Evolutionary conservation across 1,140 invertebrate genomes (phyloP).

Genomic region (Anadara kagoshimensis): DNA sequence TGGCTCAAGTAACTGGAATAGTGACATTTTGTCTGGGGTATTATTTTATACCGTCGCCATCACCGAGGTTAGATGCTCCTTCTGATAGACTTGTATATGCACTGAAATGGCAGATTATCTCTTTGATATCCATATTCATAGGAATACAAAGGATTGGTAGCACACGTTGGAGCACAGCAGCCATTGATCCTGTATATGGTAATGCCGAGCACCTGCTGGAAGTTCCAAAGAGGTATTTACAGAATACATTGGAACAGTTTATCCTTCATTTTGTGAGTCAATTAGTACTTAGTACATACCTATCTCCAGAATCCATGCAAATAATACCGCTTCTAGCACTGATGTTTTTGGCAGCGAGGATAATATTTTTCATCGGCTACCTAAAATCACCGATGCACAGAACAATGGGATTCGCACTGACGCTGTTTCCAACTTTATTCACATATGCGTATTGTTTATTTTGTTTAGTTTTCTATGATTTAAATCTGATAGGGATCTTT

Average conservation of each 20-base stretch:
- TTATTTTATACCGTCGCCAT: conserved; percentile 9
- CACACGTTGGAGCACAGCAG: conserved; percentile 9
- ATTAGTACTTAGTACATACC: conserved; percentile 23
- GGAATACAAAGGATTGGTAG: conserved; percentile 18
- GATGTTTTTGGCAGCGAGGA: conserved; percentile 26
- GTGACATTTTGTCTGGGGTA: no score
- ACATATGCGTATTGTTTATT: conserved; percentile 14
- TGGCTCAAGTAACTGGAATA: no score
- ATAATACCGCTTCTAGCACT: conserved; percentile 23
- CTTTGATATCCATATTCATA: conserved; percentile 12
- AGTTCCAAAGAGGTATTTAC: conserved; percentile 10
- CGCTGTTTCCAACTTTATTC: conserved; percentile 9
- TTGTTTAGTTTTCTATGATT: background rate
- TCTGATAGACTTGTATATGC: conserved; percentile 21
- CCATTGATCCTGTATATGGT: conserved; percentile 28
- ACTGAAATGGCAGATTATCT: conserved; percentile 27
- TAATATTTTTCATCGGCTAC: conserved; percentile 29
- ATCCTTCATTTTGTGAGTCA: conserved; percentile 22
- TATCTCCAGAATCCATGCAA: conserved; percentile 20
- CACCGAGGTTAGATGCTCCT: conserved; percentile 4
- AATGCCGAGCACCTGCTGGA: conserved; percentile 21
- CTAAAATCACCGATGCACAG: conserved; percentile 7
- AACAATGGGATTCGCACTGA: conserved; percentile 4
- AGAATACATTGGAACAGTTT: conserved; percentile 36
- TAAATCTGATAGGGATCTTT: no score